A percentile compares a stretch with the other conserved stretches of the same genome.
Evolutionary conservation across 1,140 invertebrate genomes (phyloP).

Genomic region (Pseudomyrmex dendroicus): DNA sequence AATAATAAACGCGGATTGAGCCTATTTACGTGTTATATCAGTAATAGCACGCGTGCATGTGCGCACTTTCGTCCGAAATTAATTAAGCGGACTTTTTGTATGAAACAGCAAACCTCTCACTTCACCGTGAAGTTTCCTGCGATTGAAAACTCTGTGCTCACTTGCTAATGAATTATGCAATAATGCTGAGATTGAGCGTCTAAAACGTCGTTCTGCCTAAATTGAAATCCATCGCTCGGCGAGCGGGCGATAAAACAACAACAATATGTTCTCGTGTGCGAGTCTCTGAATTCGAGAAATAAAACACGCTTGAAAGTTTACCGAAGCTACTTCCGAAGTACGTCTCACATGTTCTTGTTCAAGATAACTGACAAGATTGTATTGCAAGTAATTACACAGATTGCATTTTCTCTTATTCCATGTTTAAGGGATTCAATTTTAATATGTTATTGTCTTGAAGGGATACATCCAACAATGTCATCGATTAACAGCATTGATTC

Average conservation of each 20-base stretch:
- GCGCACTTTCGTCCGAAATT: no score
- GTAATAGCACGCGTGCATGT: no score
- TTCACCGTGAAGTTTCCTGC: slow-evolving; percentile 20
- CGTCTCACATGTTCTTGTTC: neutral
- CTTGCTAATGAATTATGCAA: slow-evolving; percentile 46
- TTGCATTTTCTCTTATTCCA: neutral
- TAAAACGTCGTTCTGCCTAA: neutral
- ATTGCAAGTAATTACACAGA: slow-evolving; percentile 39
- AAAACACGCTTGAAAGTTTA: neutral
- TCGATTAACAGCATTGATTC: slow-evolving; percentile 82
- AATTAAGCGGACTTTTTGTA: neutral
- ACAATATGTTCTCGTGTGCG: slow-evolving; percentile 3
- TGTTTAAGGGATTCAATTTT: no score
- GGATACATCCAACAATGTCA: slow-evolving; percentile 78
- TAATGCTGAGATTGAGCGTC: neutral
- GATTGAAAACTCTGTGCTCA: slow-evolving; percentile 8
- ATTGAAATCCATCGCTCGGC: slow-evolving; percentile 21
- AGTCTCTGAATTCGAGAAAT: slow-evolving; percentile 11
- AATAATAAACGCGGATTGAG: neutral
- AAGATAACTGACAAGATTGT: slow-evolving; percentile 34
- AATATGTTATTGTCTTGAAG: neutral
- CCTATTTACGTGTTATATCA: neutral
- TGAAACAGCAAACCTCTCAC: neutral
- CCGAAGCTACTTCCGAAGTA: neutral
- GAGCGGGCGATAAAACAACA: slow-evolving; percentile 7